Conservation (phyloP, 2,113 vertebrate species). For the Chaetura pelagica region DNA sequence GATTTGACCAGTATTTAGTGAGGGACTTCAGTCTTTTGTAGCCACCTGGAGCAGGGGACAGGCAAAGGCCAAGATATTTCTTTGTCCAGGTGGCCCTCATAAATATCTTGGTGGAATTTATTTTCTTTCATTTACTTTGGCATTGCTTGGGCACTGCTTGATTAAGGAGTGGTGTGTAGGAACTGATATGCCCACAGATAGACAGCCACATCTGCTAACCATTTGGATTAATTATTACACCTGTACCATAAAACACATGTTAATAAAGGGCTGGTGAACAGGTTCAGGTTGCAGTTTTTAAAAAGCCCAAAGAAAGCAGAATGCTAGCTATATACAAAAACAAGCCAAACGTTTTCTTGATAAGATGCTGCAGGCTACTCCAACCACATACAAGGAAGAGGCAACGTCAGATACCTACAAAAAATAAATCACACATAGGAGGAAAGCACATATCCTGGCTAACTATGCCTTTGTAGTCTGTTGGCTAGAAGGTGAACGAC, state of each 20-base stretch:
- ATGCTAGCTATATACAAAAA: not conserved
- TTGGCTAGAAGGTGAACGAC: constrained; percentile 45
- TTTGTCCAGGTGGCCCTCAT: constrained; percentile 78
- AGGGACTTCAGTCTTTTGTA: constrained; percentile 56
- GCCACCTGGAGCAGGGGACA: constrained; percentile 55
- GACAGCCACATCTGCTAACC: constrained; percentile 79
- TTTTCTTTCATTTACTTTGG: constrained; percentile 83
- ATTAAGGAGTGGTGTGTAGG: constrained; percentile 70
- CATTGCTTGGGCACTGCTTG: constrained; percentile 75
- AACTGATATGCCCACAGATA: constrained; percentile 72
- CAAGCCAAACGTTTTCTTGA: not conserved
- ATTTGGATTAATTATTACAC: constrained; percentile 82
- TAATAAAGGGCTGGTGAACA: constrained; percentile 72
- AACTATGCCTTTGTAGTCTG: constrained; percentile 28
- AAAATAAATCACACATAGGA: constrained; percentile 7
- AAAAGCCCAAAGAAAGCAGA: constrained; percentile 41
- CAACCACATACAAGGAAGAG: not conserved
- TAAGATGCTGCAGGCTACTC: not conserved
- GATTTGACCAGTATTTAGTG: constrained; percentile 41
- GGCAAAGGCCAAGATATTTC: constrained; percentile 67
- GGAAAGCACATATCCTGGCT: not conserved
- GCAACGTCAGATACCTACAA: not conserved
- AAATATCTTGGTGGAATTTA: constrained; percentile 79
- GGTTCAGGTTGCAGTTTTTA: constrained; percentile 54
- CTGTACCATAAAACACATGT: constrained; percentile 78